Base-by-base conservation (phyloP, 1,140 invertebrate genomes). In the Drosophila arizonae region DNA sequence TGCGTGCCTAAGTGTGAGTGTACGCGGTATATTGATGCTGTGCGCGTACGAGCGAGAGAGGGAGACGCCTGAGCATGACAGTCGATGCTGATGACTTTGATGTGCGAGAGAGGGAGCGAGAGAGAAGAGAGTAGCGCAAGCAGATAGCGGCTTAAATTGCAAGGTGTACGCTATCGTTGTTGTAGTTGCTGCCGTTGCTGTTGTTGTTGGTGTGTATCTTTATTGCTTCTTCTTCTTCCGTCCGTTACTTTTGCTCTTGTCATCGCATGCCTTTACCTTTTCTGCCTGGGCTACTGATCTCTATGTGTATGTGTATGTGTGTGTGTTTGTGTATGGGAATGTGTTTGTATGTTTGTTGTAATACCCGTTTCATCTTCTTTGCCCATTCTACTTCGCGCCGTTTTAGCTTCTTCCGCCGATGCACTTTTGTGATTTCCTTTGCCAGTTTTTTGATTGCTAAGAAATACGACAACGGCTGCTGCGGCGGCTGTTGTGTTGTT, bases 341-440 rank as follows among this genome's bases (percentile, higher is more conserved):
- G 28, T 54, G 63, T 48, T 63, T 76, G 56, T 66, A 55, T 68
- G 54, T 70, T 72, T 79, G 82, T 77, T 84, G 79, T 87, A 88
- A 89, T 84, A 87, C 85, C 77, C 80, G 85, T 84, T 87, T 87
- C 80, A 71, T 88, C 73, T 88, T 88, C 77, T 84, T 74, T 88
- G 66, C 66, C 58, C 79, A 81, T 84, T 88, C 85, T 87, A 77
- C 79, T 87, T 87, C 85, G 79, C 84, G 78, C 82, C 82, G 82
- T 86, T 85, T 86, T 78, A 87, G 81, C 76, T 74, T 82, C 81
- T 88, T 79, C 78, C 76, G 82, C 78, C 73, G 79, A 84, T 87
- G 84, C 85, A 84, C 80, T 88, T 88, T 87, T 87, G 79, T 89
- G 79, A 84, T 87, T 87, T 87, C 84, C 84, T 87, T 86, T 72